Evolutionary conservation across 2,113 vertebrate genomes (phyloP), one percentile per base, ranked within the genome.

Genomic region (Charina bottae): DNA sequence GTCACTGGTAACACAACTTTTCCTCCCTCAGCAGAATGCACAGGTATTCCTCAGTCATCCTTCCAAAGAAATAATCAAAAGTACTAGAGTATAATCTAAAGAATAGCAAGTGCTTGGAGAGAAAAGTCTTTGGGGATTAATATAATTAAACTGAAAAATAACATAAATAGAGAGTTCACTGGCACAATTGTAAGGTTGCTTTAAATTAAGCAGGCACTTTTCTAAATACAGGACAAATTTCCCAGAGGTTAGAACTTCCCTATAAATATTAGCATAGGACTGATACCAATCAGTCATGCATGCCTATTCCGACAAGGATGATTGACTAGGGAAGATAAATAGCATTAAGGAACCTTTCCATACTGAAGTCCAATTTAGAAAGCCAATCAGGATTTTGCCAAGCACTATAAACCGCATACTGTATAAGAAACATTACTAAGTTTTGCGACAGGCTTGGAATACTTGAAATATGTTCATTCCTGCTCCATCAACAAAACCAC

Each of bases 161-260:
- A n/a, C 93, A 42, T 42, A 42, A 42, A 42, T 42, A 42, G 42
- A 91, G 83, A 93, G 78, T 88, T 96, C 86, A 85, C 94, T 72
- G 83, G 55, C 89, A 90, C 0, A 0, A 93, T 90, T 88, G 23
- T 53, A 89, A 91, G 78, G 37, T 59, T 93, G 91, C 60, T 91
- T 96, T 94, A 95, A 94, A 92, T 95, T 87, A 95, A 95, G 60
- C 58, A 89, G 64, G 93, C 53, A 2, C 90, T 89, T 60, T 88
- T 93, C 93, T 97, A 97, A 96, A 91, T 94, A 95, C 94, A 94
- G 92, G 93, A 60, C 78, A 93, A 68, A 86, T 78, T 92, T 94
- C 42, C 53, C 24, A 60, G 91, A 87, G 13, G 91, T 58, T 92
- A 78, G 9, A 83, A 59, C 55, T 88, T 26, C 23, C 28, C 68